Percentiles rank a stretch among this genome's conserved stretches.
phyloP scores from a whole-genome alignment of 2,888 invertebrate genomes.

The Acronicta leporina region DNA sequence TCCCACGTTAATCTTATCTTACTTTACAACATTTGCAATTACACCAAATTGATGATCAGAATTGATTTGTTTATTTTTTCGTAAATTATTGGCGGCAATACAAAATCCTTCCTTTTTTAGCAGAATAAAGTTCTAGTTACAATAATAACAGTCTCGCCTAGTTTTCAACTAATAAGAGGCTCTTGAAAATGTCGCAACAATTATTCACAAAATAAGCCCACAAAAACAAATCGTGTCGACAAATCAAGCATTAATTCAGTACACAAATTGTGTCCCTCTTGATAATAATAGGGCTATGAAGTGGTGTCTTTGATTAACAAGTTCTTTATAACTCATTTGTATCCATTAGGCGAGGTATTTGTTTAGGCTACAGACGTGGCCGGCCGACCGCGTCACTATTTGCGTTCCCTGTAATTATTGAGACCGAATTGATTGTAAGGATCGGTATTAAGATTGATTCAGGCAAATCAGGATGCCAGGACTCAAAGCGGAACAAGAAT shows the following conservation, averaged over 20 bases:
- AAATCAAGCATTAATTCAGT: conserved; percentile 43
- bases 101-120: no score
- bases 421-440: conserved; percentile 13
- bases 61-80: no score
- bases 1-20: no score
- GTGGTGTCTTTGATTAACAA: conserved; percentile 55
- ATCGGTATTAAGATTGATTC: conserved; percentile 19
- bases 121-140: no score
- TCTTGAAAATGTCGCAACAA: conserved; percentile 16
- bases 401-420: conserved; percentile 39
- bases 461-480: conserved; percentile 1
- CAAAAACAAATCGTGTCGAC: conserved; percentile 22
- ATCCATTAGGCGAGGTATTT: conserved; percentile 54
- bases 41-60: no score
- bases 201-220: conserved; percentile 24
- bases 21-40: no score
- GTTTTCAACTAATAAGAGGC: background rate
- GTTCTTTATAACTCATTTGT: conserved; percentile 59
- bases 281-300: conserved; percentile 43
- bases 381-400: background rate
- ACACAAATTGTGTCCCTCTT: conserved; percentile 46
- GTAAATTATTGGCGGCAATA: no score
- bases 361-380: conserved; percentile 3
- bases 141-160: background rate
- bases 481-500: background rate